Conservation (phyloP, 2,113 vertebrate genomes). For the Corydoras sp. region DNA sequence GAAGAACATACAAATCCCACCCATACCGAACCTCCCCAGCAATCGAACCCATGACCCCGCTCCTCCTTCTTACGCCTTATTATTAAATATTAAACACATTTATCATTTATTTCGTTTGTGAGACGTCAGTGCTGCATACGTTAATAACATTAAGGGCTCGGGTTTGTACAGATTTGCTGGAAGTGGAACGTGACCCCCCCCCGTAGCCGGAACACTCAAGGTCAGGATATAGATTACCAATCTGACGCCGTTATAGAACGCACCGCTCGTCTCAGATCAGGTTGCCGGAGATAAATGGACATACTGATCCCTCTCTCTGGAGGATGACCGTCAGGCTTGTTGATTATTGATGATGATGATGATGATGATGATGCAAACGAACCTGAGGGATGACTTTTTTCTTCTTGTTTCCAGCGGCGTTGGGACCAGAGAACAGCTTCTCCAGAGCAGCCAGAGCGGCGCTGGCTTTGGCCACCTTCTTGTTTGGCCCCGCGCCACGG, state of each 20-base stretch:
- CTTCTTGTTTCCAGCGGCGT: conserved; percentile 92
- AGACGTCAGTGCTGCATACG: too few species aligned
- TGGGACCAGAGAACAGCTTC: conserved; percentile 96
- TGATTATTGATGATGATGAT: not conserved
- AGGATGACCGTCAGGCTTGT: conserved; percentile 1
- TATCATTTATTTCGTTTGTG: too few species aligned
- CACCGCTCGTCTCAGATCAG: not conserved
- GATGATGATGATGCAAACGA: not conserved
- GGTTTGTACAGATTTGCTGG: not conserved
- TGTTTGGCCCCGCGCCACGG: conserved; percentile 95
- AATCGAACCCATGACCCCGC: too few species aligned
- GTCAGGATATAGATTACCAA: conserved; percentile 35
- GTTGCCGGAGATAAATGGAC: not conserved
- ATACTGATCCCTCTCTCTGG: not conserved
- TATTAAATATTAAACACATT: too few species aligned
- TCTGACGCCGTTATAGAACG: not conserved
- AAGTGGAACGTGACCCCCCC: not conserved
- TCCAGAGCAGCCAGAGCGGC: conserved; percentile 92
- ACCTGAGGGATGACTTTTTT: conserved; percentile 97
- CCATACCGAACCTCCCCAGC: too few species aligned
- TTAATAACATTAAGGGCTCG: not conserved
- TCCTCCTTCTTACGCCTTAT: too few species aligned
- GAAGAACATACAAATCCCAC: too few species aligned
- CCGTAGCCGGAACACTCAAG: not conserved
- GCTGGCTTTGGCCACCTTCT: conserved; percentile 99